Evolutionary conservation across 2,113 vertebrate species (phyloP), one percentile per base, ranked within the genome.

Genomic region (Sciurus niger): DNA sequence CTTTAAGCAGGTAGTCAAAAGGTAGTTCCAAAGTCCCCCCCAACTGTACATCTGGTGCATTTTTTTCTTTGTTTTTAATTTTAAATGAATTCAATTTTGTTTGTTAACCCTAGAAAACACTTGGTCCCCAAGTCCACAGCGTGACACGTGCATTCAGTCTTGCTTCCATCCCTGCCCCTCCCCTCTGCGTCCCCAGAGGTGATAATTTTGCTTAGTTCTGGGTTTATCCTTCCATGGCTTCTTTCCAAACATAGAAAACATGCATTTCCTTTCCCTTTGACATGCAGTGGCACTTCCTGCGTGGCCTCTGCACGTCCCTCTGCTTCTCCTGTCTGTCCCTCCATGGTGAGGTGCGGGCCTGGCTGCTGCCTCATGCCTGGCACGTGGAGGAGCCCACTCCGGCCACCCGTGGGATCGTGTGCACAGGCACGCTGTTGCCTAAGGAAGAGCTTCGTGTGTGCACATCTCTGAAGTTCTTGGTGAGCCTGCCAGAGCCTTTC

Each of bases 301-400:
- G 0, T 0, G 1, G 37, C 34, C 34, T 30, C 46, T 3, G 18
- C 1, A 0, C 6, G 40, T 7, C 11, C 48, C 10, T 37, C 10
- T 0, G 1, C 4, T 14, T 28, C 46, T 14, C 25, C 0, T 0
- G 0, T 30, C 0, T 0, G 2, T 48, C 40, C 55, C 55, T 58
- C 20, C 20, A 22, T 34, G 7, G 32, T 32, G 53, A 7, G 2
- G 32, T 24, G 34, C 60, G 37, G 10, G 18, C n/a, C 48, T n/a
- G 67, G 53, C 22, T 5, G 24, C 28, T 4, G 17, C 10, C 4
- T 2, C 1, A 2, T 2, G 18, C 22, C 30, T 17, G 3, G 1
- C 0, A 0, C 0, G 7, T 0, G 2, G 32, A 46, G 24, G 22
- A 25, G 34, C 63, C n/a, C 17, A 0, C 1, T 0, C 32, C n/a